These are phyloP conservation scores for Acanthis flammea DNA, from an alignment of 2,797 vertebrate genomes.

Conservation along the genomic window DNA sequence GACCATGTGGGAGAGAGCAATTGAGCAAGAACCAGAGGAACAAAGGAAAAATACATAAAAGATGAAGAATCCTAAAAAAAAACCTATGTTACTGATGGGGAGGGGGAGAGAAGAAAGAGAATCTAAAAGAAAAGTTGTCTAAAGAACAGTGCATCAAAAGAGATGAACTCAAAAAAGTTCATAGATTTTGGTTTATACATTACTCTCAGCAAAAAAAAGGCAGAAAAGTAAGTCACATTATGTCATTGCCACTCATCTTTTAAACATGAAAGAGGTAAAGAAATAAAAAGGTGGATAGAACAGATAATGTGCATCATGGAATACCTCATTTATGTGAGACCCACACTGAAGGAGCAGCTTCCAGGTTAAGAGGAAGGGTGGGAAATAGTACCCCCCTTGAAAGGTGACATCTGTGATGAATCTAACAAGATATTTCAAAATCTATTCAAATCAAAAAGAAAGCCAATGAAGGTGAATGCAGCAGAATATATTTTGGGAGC, in stretches of 20 bases:
- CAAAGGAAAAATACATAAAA: conserved; percentile 11
- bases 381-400: background rate
- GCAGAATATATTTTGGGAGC: background rate
- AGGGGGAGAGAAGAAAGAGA: background rate
- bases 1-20: background rate
- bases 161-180: background rate
- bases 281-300: background rate
- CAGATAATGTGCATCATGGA: background rate
- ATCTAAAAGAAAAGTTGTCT: background rate
- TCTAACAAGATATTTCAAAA: background rate
- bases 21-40: background rate
- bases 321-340: background rate
- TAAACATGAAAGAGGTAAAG: background rate
- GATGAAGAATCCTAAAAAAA: background rate
- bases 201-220: background rate
- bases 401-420: background rate
- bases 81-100: background rate
- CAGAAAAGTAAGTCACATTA: background rate
- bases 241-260: background rate
- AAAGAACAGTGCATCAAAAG: background rate
- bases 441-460: background rate
- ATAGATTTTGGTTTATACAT: background rate
- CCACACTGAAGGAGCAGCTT: background rate
- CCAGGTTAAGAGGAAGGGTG: background rate
- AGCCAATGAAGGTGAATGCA: background rate